These are phyloP conservation scores for Tachyglossus aculeatus DNA, from an alignment of 2,797 vertebrate species.

Conservation along the genomic window DNA sequence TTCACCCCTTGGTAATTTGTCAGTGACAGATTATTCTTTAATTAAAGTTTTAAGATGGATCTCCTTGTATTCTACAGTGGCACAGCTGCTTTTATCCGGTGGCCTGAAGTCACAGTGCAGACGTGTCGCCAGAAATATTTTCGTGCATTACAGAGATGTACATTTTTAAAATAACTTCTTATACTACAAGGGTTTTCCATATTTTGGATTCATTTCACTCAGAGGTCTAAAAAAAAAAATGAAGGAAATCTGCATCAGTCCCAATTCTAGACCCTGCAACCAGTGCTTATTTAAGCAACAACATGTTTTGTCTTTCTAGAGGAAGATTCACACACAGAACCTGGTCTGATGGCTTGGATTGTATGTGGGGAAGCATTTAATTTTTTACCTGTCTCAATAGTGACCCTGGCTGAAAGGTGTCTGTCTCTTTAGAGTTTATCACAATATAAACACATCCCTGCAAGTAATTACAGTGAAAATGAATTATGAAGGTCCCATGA, in stretches of 20 bases:
- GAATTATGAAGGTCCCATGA: no score
- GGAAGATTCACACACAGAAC: no score
- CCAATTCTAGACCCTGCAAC: not conserved
- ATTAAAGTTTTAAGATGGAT: constrained; percentile 61
- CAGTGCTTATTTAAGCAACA: no score
- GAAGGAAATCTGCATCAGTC: not conserved
- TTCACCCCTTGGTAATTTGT: constrained; percentile 54
- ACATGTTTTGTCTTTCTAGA: no score
- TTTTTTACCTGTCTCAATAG: no score
- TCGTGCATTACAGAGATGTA: not conserved
- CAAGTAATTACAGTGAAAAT: no score
- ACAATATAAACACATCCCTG: no score
- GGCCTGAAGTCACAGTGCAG: constrained; percentile 4
- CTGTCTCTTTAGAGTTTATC: no score
- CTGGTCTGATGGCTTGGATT: no score
- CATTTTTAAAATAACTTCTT: constrained; percentile 18
- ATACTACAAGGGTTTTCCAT: not conserved
- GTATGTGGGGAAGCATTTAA: no score
- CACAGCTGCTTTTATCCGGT: constrained; percentile 36
- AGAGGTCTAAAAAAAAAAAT: not conserved
- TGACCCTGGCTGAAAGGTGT: no score
- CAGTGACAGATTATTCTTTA: constrained; percentile 59
- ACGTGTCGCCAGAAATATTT: not conserved
- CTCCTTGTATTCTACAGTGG: constrained; percentile 37
- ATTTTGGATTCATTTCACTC: not conserved